Percentiles rank a stretch among this genome's conserved stretches.
These are phyloP conservation scores for Euplagia quadripunctaria DNA, from an alignment of 2,888 invertebrate species.

Conservation along the genomic window DNA sequence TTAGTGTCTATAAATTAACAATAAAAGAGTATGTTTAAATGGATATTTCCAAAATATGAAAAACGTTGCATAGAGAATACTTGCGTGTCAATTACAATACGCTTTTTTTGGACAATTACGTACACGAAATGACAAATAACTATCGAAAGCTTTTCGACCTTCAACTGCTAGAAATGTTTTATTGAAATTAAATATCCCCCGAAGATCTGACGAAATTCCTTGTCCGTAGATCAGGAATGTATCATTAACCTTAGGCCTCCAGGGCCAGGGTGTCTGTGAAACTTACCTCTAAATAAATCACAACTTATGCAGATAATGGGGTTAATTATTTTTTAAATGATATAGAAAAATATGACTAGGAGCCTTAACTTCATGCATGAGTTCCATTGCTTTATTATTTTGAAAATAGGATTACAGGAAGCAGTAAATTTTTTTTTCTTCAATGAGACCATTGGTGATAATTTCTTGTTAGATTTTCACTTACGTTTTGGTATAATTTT, in stretches of 20 bases:
- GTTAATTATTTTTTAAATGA: not conserved
- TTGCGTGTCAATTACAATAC: slow-evolving; percentile 64
- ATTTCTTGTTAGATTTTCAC: not conserved
- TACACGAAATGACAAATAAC: slow-evolving; percentile 69
- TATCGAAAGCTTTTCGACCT: slow-evolving; percentile 72
- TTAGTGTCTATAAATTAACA: slow-evolving; percentile 21
- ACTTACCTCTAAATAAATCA: not conserved
- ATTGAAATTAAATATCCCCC: not conserved
- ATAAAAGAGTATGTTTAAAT: slow-evolving; percentile 32
- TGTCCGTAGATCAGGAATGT: not conserved
- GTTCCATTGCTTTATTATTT: not conserved
- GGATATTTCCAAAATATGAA: slow-evolving; percentile 44
- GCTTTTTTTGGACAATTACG: slow-evolving; percentile 65
- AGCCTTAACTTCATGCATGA: not conserved
- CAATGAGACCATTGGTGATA: too few relatives aligned
- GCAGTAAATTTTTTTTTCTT: not conserved
- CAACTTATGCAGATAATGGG: not conserved
- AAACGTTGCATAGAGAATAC: slow-evolving; percentile 50
- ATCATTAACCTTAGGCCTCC: not conserved
- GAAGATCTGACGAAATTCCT: not conserved
- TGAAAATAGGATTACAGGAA: not conserved
- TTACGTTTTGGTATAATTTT: too few relatives aligned
- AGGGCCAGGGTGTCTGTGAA: not conserved
- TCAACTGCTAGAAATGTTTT: slow-evolving; percentile 44
- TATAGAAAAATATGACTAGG: not conserved